Evolutionary conservation across 2,888 invertebrate genomes (phyloP).

Genomic region (Sialis fuliginosa): DNA sequence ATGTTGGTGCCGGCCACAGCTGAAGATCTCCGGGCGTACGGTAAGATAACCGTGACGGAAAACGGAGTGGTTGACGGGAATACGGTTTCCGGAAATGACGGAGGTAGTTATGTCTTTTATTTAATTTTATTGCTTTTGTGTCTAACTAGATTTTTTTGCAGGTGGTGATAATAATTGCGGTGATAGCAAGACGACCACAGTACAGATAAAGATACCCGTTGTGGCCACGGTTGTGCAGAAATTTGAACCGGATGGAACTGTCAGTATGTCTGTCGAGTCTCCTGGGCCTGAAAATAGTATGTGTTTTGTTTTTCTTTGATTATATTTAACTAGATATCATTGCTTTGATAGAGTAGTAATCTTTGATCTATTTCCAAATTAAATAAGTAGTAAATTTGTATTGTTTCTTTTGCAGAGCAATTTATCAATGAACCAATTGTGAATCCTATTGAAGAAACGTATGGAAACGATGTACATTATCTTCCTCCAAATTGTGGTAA

Average conservation of each 20-base stretch:
- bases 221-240: conserved; percentile 26
- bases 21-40: conserved; percentile 46
- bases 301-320: neutral
- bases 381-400: too few relatives aligned
- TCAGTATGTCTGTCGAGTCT: conserved; percentile 23
- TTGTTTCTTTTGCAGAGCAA: too few relatives aligned
- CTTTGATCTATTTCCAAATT: too few relatives aligned
- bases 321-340: too few relatives aligned
- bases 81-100: neutral
- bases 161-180: neutral
- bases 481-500: too few relatives aligned
- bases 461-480: too few relatives aligned
- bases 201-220: conserved; percentile 25
- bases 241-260: conserved; percentile 18
- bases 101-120: neutral
- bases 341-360: too few relatives aligned
- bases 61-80: conserved; percentile 7
- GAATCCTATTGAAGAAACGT: too few relatives aligned
- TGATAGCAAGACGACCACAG: conserved; percentile 12
- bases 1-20: conserved; percentile 55
- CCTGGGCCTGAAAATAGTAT: conserved; percentile 17
- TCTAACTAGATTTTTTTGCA: neutral
- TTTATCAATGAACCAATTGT: too few relatives aligned
- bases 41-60: conserved; percentile 32
- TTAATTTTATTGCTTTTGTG: neutral